phyloP scores from a whole-genome alignment of 1,140 invertebrate species.

The Sarcophaga bullata region DNA sequence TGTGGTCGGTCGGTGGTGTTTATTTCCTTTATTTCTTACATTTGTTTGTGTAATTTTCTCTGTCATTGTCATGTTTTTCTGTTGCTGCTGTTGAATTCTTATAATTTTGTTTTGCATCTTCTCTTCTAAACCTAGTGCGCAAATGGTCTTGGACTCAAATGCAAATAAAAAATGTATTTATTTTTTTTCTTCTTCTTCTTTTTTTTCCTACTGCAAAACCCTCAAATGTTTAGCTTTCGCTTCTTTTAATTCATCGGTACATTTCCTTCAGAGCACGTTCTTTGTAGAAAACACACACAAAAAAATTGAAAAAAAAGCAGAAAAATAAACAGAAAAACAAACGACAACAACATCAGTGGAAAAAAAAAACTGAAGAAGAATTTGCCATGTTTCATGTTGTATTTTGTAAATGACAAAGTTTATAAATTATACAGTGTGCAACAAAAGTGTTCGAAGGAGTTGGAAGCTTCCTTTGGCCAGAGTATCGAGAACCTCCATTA shows the following conservation, averaged over 20 bases:
- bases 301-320: no score
- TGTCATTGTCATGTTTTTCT: conserved; percentile 9
- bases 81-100: neutral
- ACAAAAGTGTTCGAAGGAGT: neutral
- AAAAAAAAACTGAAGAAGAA: conserved; percentile 1
- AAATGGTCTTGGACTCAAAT: neutral
- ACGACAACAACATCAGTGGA: neutral
- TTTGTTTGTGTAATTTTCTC: neutral
- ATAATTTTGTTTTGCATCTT: neutral
- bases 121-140: neutral
- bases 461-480: neutral
- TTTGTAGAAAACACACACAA: neutral
- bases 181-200: no score
- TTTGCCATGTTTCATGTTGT: conserved; percentile 15
- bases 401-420: conserved; percentile 29
- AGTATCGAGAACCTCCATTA: no score
- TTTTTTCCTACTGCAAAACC: neutral
- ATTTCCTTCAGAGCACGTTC: conserved; percentile 7
- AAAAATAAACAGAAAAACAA: no score
- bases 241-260: neutral
- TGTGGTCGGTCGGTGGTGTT: neutral
- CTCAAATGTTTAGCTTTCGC: neutral
- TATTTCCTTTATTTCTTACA: conserved; percentile 1
- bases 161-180: neutral
- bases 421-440: conserved; percentile 25